These are phyloP conservation scores for Otocyon megalotis DNA, from an alignment of 2,113 vertebrate genomes.

Conservation along the genomic window DNA sequence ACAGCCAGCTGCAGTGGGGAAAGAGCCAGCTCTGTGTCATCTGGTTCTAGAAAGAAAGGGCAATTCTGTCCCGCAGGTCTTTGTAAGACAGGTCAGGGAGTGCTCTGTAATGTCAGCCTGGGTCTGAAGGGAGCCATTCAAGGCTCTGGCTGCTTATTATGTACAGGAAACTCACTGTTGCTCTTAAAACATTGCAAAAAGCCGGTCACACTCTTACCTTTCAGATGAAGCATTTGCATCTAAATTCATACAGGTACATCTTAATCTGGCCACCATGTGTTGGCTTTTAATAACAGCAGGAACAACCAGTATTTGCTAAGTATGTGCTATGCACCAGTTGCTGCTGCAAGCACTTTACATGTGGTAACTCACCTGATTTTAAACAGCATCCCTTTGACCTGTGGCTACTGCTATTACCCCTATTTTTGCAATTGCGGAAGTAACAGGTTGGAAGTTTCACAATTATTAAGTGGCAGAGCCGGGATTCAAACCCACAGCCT, in stretches of 20 bases:
- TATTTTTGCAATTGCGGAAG: neutral
- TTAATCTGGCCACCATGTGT: neutral
- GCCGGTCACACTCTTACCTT: neutral
- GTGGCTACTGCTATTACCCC: neutral
- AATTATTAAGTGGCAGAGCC: neutral
- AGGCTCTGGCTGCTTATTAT: neutral
- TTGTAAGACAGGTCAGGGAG: neutral
- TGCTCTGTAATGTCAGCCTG: neutral
- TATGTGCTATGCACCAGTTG: neutral
- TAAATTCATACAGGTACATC: neutral
- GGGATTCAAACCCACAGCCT: neutral
- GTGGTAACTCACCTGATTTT: conserved; percentile 1
- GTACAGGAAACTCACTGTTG: neutral
- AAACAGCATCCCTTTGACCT: neutral
- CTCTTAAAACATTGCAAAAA: neutral
- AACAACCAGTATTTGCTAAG: neutral
- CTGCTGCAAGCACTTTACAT: neutral
- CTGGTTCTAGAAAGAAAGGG: neutral
- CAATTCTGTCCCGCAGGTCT: neutral
- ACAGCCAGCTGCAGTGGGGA: neutral
- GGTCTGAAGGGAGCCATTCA: neutral
- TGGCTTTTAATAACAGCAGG: neutral
- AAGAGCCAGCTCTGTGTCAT: neutral
- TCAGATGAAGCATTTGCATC: conserved; percentile 33
- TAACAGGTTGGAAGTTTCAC: neutral